Evolutionary conservation across 1,140 invertebrate genomes (phyloP).

Genomic region (Gyrodactylus bullatarudis): DNA sequence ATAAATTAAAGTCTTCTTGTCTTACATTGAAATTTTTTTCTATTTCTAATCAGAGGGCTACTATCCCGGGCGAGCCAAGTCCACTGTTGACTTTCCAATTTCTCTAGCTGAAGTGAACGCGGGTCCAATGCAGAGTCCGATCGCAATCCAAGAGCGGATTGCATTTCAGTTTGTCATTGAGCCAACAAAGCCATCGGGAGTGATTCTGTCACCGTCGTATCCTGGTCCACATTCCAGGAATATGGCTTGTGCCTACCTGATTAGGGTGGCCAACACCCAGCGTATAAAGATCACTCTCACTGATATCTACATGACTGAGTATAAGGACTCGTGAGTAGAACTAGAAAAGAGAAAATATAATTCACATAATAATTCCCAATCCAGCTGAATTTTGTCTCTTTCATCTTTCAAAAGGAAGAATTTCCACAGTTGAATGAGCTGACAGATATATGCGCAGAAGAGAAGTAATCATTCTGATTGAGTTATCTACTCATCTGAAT

Average conservation of each 20-base stretch:
- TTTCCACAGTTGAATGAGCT: not conserved
- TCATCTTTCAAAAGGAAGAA: not conserved
- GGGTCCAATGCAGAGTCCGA: not conserved
- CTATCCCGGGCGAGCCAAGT: not conserved
- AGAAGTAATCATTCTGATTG: too few relatives aligned
- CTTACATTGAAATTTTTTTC: too few relatives aligned
- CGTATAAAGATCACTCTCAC: not conserved
- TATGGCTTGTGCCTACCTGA: not conserved
- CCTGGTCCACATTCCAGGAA: not conserved
- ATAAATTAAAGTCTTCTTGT: too few relatives aligned
- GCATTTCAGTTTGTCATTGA: not conserved
- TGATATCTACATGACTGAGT: not conserved
- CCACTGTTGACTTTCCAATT: not conserved
- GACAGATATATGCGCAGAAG: not conserved
- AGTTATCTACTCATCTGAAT: too few relatives aligned
- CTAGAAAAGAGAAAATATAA: not conserved
- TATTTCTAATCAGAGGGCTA: not conserved
- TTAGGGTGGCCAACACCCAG: not conserved
- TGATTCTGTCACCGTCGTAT: not conserved
- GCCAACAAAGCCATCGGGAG: not conserved
- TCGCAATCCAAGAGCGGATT: not conserved
- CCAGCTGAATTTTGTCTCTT: not conserved
- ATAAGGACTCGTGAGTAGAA: not conserved
- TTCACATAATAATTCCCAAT: not conserved
- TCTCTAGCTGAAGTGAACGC: not conserved